Conservation (phyloP, 1,140 invertebrate genomes). For the Polypedilum pembai region DNA sequence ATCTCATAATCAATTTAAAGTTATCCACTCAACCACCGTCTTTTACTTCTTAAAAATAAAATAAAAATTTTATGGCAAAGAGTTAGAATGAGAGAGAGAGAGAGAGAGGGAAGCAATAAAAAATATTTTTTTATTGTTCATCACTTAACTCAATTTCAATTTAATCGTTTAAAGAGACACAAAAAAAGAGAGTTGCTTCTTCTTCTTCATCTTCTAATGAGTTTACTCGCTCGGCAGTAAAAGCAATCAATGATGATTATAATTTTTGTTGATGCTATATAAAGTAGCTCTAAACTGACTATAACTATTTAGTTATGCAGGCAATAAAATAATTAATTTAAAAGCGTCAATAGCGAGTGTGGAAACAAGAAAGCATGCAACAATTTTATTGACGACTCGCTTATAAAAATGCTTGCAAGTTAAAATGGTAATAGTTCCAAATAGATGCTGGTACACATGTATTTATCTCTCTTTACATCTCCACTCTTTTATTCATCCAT, state of each 20-base stretch:
- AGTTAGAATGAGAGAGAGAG: no score
- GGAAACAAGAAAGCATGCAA: slow-evolving; percentile 10
- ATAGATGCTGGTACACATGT: slow-evolving; percentile 9
- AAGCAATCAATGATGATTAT: no score
- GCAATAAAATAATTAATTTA: slow-evolving; percentile 20
- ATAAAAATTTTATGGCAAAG: no score
- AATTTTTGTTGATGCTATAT: no score
- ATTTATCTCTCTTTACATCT: background rate
- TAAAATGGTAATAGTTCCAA: background rate
- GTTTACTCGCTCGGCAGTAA: background rate
- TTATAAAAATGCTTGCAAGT: background rate
- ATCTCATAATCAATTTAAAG: no score
- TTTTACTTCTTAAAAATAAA: no score
- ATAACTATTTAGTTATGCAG: slow-evolving; percentile 13
- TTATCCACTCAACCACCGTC: no score
- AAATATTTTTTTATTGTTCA: background rate
- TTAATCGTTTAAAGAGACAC: background rate
- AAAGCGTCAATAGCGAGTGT: background rate
- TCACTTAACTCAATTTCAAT: slow-evolving; percentile 6
- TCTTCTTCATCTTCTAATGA: background rate
- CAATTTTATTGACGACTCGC: background rate
- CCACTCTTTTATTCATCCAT: background rate
- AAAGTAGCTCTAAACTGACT: no score
- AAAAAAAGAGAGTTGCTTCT: background rate
- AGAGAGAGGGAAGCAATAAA: no score